A percentile compares a stretch with the other conserved stretches of the same genome.
These are phyloP conservation scores for Calidris pugnax DNA, from an alignment of 2,113 vertebrate species.

Conservation along the genomic window DNA sequence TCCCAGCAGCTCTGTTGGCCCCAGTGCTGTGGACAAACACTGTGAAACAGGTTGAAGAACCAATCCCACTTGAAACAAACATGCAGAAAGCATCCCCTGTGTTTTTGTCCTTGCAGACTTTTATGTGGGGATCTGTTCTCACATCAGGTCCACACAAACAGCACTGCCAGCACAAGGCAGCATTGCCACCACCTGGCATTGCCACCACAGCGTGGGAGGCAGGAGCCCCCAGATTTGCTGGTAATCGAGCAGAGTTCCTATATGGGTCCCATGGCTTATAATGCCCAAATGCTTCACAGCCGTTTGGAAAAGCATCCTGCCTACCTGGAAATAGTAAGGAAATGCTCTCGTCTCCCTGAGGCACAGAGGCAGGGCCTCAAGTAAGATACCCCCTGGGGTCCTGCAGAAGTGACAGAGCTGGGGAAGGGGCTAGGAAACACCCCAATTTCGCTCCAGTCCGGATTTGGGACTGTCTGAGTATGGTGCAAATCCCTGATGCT, in stretches of 20 bases:
- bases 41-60: background rate
- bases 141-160: background rate
- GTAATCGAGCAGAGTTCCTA: background rate
- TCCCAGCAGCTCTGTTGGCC: background rate
- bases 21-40: background rate
- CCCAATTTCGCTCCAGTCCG: background rate
- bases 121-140: background rate
- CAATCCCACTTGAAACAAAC: background rate
- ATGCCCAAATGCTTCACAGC: background rate
- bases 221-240: background rate
- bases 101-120: background rate
- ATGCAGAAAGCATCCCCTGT: background rate
- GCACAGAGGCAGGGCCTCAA: background rate
- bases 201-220: background rate
- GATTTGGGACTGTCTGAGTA: background rate
- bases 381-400: background rate
- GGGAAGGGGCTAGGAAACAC: background rate
- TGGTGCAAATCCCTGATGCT: background rate
- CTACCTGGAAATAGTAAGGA: background rate
- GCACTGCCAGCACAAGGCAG: background rate
- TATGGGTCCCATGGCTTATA: background rate
- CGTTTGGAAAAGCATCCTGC: background rate
- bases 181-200: background rate
- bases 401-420: background rate
- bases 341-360: background rate